A percentile compares a stretch with the other conserved stretches of the same genome.
Evolutionary conservation across 2,797 vertebrate species (phyloP).

Genomic region (Thunnus albacares): DNA sequence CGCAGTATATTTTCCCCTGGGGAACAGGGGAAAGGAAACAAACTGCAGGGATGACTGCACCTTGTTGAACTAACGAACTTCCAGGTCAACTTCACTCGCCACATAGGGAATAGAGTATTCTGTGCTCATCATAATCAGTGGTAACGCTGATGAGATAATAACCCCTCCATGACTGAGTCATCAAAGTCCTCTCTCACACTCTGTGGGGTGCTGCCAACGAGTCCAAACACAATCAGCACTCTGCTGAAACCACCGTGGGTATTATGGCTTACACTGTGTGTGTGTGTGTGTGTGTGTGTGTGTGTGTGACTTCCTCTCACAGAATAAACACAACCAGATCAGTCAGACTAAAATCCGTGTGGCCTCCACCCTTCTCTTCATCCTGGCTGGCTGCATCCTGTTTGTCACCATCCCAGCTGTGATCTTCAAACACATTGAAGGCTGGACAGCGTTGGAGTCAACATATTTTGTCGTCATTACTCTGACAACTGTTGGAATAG

Average conservation of each 20-base stretch:
- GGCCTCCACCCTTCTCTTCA: slow-evolving; percentile 94
- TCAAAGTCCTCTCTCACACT: not conserved
- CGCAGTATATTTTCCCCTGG: no score
- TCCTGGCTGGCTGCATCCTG: slow-evolving; percentile 93
- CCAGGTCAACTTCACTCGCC: not conserved
- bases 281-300: not conserved
- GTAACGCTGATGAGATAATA: slow-evolving; percentile 34
- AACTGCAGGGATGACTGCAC: not conserved
- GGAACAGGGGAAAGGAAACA: not conserved
- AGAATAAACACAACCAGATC: slow-evolving; percentile 93
- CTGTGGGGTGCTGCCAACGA: not conserved
- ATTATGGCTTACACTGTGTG: not conserved
- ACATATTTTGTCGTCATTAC: slow-evolving; percentile 97
- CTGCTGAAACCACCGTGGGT: slow-evolving; percentile 4
- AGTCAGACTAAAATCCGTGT: slow-evolving; percentile 97
- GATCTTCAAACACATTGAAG: slow-evolving; percentile 95
- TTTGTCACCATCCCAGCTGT: slow-evolving; percentile 96
- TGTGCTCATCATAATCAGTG: slow-evolving; percentile 3
- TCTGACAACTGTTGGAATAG: slow-evolving; percentile 94
- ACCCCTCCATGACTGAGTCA: slow-evolving; percentile 21
- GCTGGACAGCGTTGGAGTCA: slow-evolving; percentile 93
- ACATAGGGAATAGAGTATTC: not conserved
- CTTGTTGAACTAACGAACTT: not conserved
- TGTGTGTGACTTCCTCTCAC: slow-evolving; percentile 5
- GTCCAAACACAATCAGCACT: not conserved